Base-by-base conservation (phyloP, 2,113 vertebrate genomes). In the Nothocercus julius region DNA sequence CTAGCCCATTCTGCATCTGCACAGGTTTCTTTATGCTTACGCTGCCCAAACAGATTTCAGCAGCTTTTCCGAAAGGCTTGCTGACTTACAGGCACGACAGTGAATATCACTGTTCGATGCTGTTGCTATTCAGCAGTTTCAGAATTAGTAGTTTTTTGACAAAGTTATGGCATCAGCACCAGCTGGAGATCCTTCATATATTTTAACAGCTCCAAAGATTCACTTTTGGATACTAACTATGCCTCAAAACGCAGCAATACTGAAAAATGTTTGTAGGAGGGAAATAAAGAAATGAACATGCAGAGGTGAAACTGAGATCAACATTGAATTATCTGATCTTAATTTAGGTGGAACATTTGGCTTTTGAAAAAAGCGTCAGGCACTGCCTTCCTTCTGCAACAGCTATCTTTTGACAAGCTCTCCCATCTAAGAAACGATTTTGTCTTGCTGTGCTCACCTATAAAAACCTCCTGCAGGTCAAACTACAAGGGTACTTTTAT, bases 21-120 rank as follows among this genome's bases (percentile, higher is more conserved):
- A 49, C 2, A 9, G 25, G 7, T 28, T 76, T 44, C 47, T 58
- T 69, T 32, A 15, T 6, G 2, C 15, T 56, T 16, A 5, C 0
- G 2, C 42, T 79, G 27, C 45, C 30, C 30, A 7, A 32, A 5
- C 8, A 5, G 34, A 38, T 34, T 77, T 72, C 68, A 17, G 0
- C 8, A 21, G 34, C 5, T 61, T 64, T 64, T 53, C 13, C 11
- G 34, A 77, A 69, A 38, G 34, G 32, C 42, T 42, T 27, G 11
- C 17, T 34, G 36, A 2, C 3, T 38, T 22, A 4, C 0, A 58
- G 19, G 30, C 36, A 34, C 28, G 6, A 7, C 45, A 53, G 40
- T 36, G 16, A 21, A 72, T 40, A 22, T 63, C 47, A 58, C 36
- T 14, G 18, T 66, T 32, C 15, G 34, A 64, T 40, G 76, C 70